These are phyloP conservation scores for Eupithecia pulchellata DNA, from an alignment of 2,888 invertebrate genomes.

Conservation along the genomic window DNA sequence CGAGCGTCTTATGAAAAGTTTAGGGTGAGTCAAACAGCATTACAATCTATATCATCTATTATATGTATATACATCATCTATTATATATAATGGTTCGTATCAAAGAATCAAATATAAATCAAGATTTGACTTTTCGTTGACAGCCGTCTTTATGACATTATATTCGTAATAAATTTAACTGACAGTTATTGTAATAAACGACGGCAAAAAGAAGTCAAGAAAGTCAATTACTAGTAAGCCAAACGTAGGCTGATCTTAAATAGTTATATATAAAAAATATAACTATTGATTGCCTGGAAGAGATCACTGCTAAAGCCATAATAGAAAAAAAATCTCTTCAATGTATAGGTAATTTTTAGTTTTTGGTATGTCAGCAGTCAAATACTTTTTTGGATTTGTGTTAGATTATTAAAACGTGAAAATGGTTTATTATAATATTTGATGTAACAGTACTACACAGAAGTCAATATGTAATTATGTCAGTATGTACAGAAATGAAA, in stretches of 20 bases:
- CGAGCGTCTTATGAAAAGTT: background rate
- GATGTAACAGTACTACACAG: slow-evolving; percentile 2
- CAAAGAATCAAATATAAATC: background rate
- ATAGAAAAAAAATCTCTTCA: background rate
- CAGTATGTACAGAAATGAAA: slow-evolving; percentile 4
- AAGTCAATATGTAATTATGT: slow-evolving; percentile 6
- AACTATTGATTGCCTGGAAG: background rate
- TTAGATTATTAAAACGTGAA: background rate
- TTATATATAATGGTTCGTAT: background rate
- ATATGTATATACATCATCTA: background rate
- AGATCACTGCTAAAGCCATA: background rate
- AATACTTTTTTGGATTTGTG: background rate
- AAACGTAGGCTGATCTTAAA: too few species aligned
- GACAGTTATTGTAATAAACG: background rate
- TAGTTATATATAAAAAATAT: too few species aligned
- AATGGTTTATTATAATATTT: background rate
- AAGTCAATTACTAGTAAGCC: background rate
- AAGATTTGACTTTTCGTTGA: background rate
- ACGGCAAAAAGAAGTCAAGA: background rate
- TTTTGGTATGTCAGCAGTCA: background rate
- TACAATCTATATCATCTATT: background rate
- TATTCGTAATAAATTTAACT: background rate
- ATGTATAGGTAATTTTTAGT: background rate
- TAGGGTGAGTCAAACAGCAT: background rate
- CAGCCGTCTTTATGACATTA: background rate